Evolutionary conservation across 2,888 invertebrate species (phyloP).

Genomic region (Lapara coniferarum): DNA sequence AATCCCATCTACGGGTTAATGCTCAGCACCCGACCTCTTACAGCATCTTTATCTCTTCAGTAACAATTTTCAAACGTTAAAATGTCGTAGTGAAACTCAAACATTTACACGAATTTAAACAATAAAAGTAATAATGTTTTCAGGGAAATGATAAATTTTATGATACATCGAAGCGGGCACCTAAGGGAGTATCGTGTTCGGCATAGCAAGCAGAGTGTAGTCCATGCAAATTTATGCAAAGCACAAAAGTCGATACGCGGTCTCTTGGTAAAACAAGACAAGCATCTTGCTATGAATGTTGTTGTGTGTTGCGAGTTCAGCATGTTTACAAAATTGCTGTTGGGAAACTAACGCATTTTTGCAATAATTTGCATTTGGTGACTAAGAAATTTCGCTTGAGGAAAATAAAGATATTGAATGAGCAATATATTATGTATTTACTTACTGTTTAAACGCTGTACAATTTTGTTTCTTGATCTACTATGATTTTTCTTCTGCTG

Average conservation of each 20-base stretch:
- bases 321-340: background rate
- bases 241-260: conserved; percentile 73
- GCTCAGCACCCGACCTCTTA: too few species aligned
- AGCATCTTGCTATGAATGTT: conserved; percentile 44
- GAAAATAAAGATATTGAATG: too few species aligned
- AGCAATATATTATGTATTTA: too few species aligned
- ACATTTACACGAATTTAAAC: background rate
- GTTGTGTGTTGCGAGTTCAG: background rate
- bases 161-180: conserved; percentile 47
- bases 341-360: too few species aligned
- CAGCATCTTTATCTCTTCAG: too few species aligned
- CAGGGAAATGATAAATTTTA: conserved; percentile 46
- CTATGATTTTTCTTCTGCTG: too few species aligned
- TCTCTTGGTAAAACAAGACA: conserved; percentile 60
- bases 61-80: too few species aligned
- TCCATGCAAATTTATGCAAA: conserved; percentile 81
- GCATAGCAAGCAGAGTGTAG: conserved; percentile 57
- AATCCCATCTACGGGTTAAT: too few species aligned
- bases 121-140: conserved; percentile 29
- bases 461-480: too few species aligned
- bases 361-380: too few species aligned
- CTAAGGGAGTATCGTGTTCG: conserved; percentile 54
- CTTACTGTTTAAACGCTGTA: too few species aligned
- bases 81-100: background rate
- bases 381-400: too few species aligned